Evolutionary conservation across 2,113 vertebrate species (phyloP).

Genomic region (Hippolais icterina): DNA sequence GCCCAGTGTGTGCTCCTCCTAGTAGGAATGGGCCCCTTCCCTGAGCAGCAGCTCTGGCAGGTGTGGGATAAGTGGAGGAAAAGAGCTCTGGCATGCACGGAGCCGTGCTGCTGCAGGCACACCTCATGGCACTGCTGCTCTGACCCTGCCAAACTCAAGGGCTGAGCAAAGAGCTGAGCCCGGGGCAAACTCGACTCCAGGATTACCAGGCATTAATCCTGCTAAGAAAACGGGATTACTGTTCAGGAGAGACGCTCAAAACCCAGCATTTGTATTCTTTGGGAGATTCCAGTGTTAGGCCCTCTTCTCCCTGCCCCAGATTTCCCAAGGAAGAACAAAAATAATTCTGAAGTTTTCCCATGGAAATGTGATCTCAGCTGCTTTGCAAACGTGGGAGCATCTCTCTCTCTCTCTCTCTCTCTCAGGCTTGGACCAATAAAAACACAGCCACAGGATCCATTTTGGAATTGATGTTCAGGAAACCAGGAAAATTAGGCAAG

Average conservation of each 20-base stretch:
- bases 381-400: not conserved
- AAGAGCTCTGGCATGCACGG: not conserved
- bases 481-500: not conserved
- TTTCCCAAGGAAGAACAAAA: slow-evolving; percentile 13
- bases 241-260: not conserved
- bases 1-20: not conserved
- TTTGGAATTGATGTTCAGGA: not conserved
- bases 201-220: not conserved
- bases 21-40: not conserved
- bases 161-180: not conserved
- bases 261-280: not conserved
- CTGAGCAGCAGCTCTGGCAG: fast-evolving
- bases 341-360: not conserved
- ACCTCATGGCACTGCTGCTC: fast-evolving
- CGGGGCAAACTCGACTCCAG: not conserved
- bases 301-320: not conserved
- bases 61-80: not conserved
- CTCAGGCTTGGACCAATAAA: too few relatives aligned
- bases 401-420: not conserved
- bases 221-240: not conserved
- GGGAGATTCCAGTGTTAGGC: not conserved
- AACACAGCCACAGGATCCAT: not conserved
- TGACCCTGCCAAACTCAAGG: not conserved
- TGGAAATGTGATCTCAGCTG: not conserved
- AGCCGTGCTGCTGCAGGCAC: not conserved